A percentile compares a stretch with the other conserved stretches of the same genome.
These are phyloP conservation scores for Bactericera cockerelli DNA, from an alignment of 1,140 invertebrate genomes.

Conservation along the genomic window DNA sequence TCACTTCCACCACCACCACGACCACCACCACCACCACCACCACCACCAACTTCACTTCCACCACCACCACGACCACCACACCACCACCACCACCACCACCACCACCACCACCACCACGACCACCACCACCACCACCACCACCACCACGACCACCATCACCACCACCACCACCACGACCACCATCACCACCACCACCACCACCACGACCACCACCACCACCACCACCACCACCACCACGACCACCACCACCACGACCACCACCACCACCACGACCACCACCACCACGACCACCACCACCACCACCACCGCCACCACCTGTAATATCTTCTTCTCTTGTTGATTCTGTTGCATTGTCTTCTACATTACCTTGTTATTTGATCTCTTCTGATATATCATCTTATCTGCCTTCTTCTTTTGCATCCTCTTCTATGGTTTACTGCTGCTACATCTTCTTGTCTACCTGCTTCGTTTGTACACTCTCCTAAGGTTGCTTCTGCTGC, in stretches of 20 bases:
- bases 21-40: too few species aligned
- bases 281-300: conserved; percentile 21
- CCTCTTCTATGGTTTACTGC: too few species aligned
- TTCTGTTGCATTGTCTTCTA: too few species aligned
- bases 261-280: conserved; percentile 21
- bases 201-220: conserved; percentile 14
- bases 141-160: conserved; percentile 12
- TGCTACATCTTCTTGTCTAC: too few species aligned
- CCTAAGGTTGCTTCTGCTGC: too few species aligned
- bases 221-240: neutral
- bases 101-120: neutral
- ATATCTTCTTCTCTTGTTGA: too few species aligned
- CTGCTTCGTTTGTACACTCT: too few species aligned
- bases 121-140: conserved; percentile 11
- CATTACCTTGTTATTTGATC: too few species aligned
- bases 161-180: conserved; percentile 20
- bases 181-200: conserved; percentile 21
- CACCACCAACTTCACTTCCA: too few species aligned
- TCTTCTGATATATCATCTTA: too few species aligned
- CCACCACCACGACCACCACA: too few species aligned
- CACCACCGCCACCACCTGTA: conserved; percentile 22
- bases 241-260: conserved; percentile 12
- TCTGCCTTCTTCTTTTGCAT: too few species aligned
- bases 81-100: conserved; percentile 13
- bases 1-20: conserved; percentile 24